phyloP scores from a whole-genome alignment of 2,888 invertebrate genomes.

The Lysandra bellargus region DNA sequence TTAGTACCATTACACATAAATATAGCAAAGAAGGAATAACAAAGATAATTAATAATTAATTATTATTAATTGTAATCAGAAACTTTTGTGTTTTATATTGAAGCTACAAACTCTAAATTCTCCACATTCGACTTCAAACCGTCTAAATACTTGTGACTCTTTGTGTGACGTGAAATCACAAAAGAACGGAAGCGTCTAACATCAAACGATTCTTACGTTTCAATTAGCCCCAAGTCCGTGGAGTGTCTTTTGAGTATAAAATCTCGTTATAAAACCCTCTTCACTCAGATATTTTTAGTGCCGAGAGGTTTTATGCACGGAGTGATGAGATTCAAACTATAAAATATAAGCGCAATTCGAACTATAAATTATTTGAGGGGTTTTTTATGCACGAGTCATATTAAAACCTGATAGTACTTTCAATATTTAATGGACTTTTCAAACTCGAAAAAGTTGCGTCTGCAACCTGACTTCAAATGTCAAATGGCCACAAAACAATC shows the following conservation, averaged over 20 bases:
- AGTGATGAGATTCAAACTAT: conserved; percentile 3
- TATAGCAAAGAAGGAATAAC: no score
- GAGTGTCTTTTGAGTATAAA: conserved; percentile 24
- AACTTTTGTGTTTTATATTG: not conserved
- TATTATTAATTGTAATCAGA: not conserved
- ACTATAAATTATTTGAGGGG: conserved; percentile 13
- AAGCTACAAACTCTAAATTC: not conserved
- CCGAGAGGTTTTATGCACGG: conserved; percentile 6
- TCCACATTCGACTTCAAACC: not conserved
- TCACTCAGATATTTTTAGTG: conserved; percentile 21
- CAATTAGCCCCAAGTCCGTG: conserved; percentile 1
- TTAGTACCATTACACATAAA: not conserved
- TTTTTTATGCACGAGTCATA: not conserved
- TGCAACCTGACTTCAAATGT: not conserved
- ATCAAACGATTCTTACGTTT: conserved; percentile 24
- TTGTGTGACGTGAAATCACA: not conserved
- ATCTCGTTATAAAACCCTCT: conserved; percentile 29
- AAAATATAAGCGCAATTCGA: not conserved
- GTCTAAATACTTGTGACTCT: conserved; percentile 11
- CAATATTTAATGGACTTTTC: not conserved
- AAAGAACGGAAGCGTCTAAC: conserved; percentile 1
- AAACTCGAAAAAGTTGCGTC: not conserved
- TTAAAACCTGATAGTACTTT: not conserved
- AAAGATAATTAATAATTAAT: no score
- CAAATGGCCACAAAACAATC: no score